These are phyloP conservation scores for Acleris holmiana DNA, from an alignment of 2,888 invertebrate species.

Conservation along the genomic window DNA sequence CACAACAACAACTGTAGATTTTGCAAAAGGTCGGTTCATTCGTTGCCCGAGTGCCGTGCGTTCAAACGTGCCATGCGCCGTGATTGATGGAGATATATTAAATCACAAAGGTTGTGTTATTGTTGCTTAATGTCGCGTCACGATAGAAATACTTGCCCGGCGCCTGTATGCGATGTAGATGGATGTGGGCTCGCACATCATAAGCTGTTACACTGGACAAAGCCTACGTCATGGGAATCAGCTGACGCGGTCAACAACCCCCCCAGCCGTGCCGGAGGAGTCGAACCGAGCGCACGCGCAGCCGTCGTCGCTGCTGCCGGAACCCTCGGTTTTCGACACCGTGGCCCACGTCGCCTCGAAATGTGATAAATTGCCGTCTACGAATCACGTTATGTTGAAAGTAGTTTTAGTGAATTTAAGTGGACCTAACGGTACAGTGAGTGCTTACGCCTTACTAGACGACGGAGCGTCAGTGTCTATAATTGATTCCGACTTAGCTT, in stretches of 20 bases:
- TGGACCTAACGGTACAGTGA: slow-evolving; percentile 17
- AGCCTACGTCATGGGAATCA: slow-evolving; percentile 9
- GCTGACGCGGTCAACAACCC: background rate
- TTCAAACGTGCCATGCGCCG: slow-evolving; percentile 41
- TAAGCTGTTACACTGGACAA: slow-evolving; percentile 33
- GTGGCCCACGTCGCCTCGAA: background rate
- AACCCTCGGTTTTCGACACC: slow-evolving; percentile 7
- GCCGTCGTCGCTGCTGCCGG: background rate
- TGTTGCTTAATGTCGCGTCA: slow-evolving; percentile 13
- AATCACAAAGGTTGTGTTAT: slow-evolving; percentile 30
- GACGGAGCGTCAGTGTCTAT: slow-evolving; percentile 14
- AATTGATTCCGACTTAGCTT: slow-evolving; percentile 16
- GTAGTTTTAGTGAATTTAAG: slow-evolving; percentile 17
- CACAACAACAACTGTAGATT: slow-evolving; percentile 14
- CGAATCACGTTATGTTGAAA: slow-evolving; percentile 9
- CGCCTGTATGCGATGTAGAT: slow-evolving; percentile 29
- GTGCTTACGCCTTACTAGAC: slow-evolving; percentile 14
- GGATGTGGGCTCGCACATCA: slow-evolving; percentile 39
- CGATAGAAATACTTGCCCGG: background rate
- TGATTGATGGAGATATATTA: slow-evolving; percentile 37
- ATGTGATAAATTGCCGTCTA: background rate
- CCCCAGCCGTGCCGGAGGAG: background rate
- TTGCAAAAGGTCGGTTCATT: slow-evolving; percentile 22
- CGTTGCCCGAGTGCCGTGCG: slow-evolving; percentile 32
- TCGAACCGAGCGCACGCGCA: slow-evolving; percentile 8